A percentile compares a stretch with the other conserved stretches of the same genome.
These are phyloP conservation scores for Leptobrachium ailaonicum DNA, from an alignment of 2,113 vertebrate species.

Conservation along the genomic window DNA sequence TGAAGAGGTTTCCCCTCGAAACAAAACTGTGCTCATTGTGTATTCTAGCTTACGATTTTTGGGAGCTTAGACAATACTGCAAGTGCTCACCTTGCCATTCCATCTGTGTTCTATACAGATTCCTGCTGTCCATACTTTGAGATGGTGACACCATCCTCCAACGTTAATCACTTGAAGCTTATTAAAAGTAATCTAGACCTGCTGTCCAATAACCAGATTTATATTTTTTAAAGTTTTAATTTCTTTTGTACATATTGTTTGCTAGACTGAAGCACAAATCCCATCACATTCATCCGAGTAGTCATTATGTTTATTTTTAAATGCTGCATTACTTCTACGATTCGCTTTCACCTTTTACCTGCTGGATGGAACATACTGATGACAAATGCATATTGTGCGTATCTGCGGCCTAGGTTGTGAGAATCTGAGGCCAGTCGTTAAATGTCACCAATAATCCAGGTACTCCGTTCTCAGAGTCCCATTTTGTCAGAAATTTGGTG, in stretches of 20 bases:
- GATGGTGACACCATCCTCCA: slow-evolving; percentile 11
- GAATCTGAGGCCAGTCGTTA: too few relatives aligned
- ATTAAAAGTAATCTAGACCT: slow-evolving; percentile 5
- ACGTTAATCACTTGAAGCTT: background rate
- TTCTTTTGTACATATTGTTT: slow-evolving; percentile 14
- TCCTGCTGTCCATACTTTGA: background rate
- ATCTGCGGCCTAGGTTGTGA: too few relatives aligned
- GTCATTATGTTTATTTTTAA: too few relatives aligned
- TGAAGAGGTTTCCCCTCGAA: background rate
- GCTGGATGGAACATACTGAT: too few relatives aligned
- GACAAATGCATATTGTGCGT: too few relatives aligned
- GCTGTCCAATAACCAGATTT: slow-evolving; percentile 8
- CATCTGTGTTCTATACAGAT: slow-evolving; percentile 36
- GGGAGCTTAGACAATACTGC: background rate
- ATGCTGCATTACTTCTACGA: too few relatives aligned
- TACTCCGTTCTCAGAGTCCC: too few relatives aligned
- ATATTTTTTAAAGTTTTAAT: slow-evolving; percentile 23
- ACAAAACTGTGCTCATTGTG: background rate
- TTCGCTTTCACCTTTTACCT: too few relatives aligned
- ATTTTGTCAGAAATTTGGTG: too few relatives aligned
- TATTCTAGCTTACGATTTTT: background rate
- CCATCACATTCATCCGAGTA: too few relatives aligned
- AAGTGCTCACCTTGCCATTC: slow-evolving; percentile 16
- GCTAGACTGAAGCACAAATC: background rate
- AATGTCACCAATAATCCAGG: too few relatives aligned